These are phyloP conservation scores for Erythrocercus mccallii DNA, from an alignment of 2,113 vertebrate genomes.

Conservation along the genomic window DNA sequence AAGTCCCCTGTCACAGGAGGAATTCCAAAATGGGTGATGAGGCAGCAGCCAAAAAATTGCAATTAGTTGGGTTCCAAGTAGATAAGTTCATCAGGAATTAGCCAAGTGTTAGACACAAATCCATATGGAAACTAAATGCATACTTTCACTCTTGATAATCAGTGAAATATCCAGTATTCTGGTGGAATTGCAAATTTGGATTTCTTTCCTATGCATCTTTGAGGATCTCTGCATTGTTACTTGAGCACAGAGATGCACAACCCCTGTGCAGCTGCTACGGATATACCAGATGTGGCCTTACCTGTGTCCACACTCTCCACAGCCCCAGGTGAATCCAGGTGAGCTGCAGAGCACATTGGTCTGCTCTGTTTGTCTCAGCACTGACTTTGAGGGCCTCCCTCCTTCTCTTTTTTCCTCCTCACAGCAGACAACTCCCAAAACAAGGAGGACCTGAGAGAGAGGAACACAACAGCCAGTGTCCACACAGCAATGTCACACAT, in stretches of 20 bases:
- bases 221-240: not conserved
- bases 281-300: rapidly evolving
- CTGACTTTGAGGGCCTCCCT: not conserved
- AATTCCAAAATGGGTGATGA: not conserved
- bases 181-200: not conserved
- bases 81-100: not conserved
- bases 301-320: not conserved
- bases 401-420: not conserved
- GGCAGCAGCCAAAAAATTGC: not conserved
- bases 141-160: not conserved
- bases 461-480: not conserved
- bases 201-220: not conserved
- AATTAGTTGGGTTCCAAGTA: not conserved
- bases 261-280: not conserved
- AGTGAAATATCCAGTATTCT: not conserved
- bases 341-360: not conserved
- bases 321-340: not conserved
- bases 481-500: not conserved
- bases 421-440: not conserved
- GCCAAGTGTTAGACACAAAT: not conserved
- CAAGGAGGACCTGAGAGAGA: not conserved
- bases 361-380: not conserved
- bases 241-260: not conserved
- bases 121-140: not conserved
- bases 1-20: not conserved